A percentile compares a stretch with the other conserved stretches of the same genome.
Conservation (phyloP, 1,140 invertebrate species). For the Hyphantria cunea region DNA sequence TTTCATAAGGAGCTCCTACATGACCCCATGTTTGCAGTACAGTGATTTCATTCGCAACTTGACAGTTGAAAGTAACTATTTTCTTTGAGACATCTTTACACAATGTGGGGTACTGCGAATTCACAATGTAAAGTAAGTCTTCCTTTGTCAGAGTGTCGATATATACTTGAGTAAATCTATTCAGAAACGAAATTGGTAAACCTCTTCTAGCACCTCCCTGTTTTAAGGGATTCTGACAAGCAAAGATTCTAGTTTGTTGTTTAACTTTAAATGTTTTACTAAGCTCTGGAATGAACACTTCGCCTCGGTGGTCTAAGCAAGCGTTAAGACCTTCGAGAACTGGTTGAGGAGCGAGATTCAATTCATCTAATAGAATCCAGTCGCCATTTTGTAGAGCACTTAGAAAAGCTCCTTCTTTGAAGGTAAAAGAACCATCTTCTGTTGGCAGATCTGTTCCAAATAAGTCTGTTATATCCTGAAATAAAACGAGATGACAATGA, state of each 20-base stretch:
- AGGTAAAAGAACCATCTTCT: conserved; percentile 96
- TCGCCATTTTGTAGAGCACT: conserved; percentile 95
- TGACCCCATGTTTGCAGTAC: conserved; percentile 86
- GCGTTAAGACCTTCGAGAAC: conserved; percentile 99
- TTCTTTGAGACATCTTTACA: conserved; percentile 83
- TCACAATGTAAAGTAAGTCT: conserved; percentile 88
- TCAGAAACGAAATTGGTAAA: conserved; percentile 97
- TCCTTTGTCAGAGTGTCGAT: conserved; percentile 89
- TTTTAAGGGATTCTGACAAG: conserved; percentile 98
- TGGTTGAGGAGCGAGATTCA: conserved; percentile 99
- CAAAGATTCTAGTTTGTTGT: conserved; percentile 93
- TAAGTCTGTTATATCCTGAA: conserved; percentile 96
- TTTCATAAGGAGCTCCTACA: conserved; percentile 95
- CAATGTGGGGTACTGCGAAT: conserved; percentile 82
- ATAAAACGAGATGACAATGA: conserved; percentile 43
- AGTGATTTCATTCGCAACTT: conserved; percentile 85
- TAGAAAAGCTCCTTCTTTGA: conserved; percentile 97
- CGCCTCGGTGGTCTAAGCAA: conserved; percentile 98
- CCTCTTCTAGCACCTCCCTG: conserved; percentile 98
- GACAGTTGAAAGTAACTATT: conserved; percentile 92
- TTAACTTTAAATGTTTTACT: conserved; percentile 92
- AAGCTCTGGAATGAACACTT: conserved; percentile 97
- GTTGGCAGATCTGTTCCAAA: conserved; percentile 99
- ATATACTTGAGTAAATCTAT: conserved; percentile 98
- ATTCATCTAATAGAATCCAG: conserved; percentile 99